Evolutionary conservation across 2,888 invertebrate species (phyloP), one percentile per base, ranked within the genome.

Genomic region (Deladenus siricidicola): DNA sequence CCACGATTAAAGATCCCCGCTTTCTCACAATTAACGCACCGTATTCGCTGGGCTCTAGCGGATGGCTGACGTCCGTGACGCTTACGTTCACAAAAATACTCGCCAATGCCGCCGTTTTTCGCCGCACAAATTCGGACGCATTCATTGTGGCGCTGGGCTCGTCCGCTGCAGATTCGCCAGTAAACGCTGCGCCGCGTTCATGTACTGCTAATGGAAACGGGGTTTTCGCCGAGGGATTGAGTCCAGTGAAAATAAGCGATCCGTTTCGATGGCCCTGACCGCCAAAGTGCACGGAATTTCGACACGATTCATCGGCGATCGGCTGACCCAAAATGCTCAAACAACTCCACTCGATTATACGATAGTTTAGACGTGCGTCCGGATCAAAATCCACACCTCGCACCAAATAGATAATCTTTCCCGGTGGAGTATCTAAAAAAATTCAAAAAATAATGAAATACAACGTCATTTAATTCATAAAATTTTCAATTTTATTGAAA

Each of bases 191-290:
- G 24, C 24, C 26, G 26, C 2, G 2, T 3, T 50, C 19, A 4
- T 45, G 6, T 45, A 17, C 1, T 42, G 10, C 42, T 42, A 42
- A 42, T 42, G n/a, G n/a, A 10, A 42, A 10, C 10, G 10, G 10
- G n/a, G 2, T 43, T 2, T 43, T 3, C 3, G 48, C 26, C 2
- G 2, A n/a, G 14, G 14, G 26, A 2, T 14, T 21, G 14, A n/a
- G n/a, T 2, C 26, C 24, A 21, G 24, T 21, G 26, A 3, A 48
- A 14, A 48, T 24, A n/a, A 28, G 2, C 6, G 3, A 24, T 23
- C 53, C 53, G 30, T 53, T 53, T n/a, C 53, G 28, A n/a, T 34
- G 53, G 17, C 53, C 53, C 3, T n/a, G 23, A n/a, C 39, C 39
- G 23, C 4, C 34, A 53, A 53, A 53, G 23, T 34, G 39, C 6